Evolutionary conservation across 2,113 vertebrate genomes (phyloP), one percentile per base, ranked within the genome.

Genomic region (Otus sunia): DNA sequence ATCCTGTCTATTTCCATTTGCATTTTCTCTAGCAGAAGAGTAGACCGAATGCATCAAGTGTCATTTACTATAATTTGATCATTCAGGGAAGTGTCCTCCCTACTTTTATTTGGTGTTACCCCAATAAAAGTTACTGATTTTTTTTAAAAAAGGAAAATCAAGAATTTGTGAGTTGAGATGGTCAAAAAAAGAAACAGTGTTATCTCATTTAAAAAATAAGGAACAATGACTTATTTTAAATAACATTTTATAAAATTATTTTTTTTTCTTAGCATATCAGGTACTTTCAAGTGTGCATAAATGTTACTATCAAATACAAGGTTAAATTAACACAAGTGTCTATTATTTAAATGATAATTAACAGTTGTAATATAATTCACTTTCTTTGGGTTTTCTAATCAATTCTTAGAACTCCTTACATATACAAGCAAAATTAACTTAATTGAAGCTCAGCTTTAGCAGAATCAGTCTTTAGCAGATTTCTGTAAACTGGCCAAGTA

Each of bases 401-500:
- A 67, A 12, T 75, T 87, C 47, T 89, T 86, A 62, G 29, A 73
- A 72, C 7, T 78, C 32, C 58, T 85, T 92, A 76, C 14, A 58
- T 71, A 84, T 16, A 94, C 63, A 89, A 67, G 10, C 18, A 84
- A 86, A 94, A 92, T n/a, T 76, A 92, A 86, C 32, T 81, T 84
- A 89, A 91, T 21, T 71, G 68, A 84, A 89, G 37, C 25, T 86
- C 30, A 87, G 64, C 10, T 87, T 89, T 49, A 92, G 53, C 43
- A 71, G 60, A 88, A 80, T 88, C 66, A 79, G 32, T 69, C 53
- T 69, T 72, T 18, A 90, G 75, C 58, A 94, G 84, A 96, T 73
- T 92, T 91, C 73, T 95, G 80, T 88, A 78, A 95, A 78, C 14
- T 39, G 32, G 63, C 60, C 80, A 92, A 89, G 23, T n/a, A 55